phyloP scores from a whole-genome alignment of 2,113 vertebrate species.

The Myxocyprinus asiaticus region DNA sequence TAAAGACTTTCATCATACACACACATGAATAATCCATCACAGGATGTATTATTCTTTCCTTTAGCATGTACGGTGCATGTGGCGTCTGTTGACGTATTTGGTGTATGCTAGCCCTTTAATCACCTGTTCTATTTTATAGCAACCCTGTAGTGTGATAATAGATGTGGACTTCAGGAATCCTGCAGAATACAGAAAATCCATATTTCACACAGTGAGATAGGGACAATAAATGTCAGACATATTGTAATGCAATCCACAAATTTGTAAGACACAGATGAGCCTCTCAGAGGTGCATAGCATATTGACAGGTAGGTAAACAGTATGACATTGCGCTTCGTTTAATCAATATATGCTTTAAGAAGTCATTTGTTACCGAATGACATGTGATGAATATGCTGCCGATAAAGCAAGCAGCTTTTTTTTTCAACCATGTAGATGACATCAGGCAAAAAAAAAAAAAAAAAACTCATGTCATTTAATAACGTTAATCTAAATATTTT shows the following conservation, averaged over 20 bases:
- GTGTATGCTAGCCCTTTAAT: slow-evolving; percentile 59
- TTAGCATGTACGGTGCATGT: background rate
- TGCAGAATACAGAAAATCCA: slow-evolving; percentile 46
- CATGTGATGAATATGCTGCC: slow-evolving; percentile 20
- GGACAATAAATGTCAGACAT: slow-evolving; percentile 22
- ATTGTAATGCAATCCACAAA: background rate
- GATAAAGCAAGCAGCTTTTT: background rate
- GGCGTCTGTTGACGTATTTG: background rate
- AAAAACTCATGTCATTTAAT: too few relatives aligned
- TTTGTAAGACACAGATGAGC: slow-evolving; percentile 37
- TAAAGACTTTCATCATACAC: background rate
- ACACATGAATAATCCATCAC: background rate
- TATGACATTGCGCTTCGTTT: slow-evolving; percentile 59
- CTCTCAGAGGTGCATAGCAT: slow-evolving; percentile 62
- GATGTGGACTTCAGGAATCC: background rate
- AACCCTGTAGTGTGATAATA: slow-evolving; percentile 78
- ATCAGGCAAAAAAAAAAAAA: background rate
- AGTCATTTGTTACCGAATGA: slow-evolving; percentile 71
- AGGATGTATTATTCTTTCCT: too few relatives aligned
- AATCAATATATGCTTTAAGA: slow-evolving; percentile 75
- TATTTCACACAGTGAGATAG: slow-evolving; percentile 21
- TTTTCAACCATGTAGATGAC: background rate
- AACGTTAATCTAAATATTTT: too few relatives aligned
- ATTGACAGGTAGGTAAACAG: slow-evolving; percentile 74
- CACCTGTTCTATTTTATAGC: slow-evolving; percentile 85